Conservation (phyloP, 1,140 invertebrate species). For the Drosophila lacertosa region DNA sequence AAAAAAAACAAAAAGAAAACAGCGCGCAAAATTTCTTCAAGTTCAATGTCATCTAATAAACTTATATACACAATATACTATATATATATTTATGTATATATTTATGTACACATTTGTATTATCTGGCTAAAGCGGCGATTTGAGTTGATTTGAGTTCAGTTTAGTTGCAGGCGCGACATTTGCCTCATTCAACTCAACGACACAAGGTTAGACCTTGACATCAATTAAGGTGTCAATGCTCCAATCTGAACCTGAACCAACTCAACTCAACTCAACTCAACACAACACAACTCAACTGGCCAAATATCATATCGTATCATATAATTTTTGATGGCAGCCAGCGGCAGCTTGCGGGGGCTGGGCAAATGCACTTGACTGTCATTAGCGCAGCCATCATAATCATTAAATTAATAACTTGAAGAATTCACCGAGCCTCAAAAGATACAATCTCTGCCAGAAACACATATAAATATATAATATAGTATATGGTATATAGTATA, state of each 20-base stretch:
- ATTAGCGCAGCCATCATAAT: slow-evolving; percentile 77
- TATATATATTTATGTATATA: slow-evolving; percentile 5
- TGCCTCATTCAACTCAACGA: slow-evolving; percentile 34
- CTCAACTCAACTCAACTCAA: too few relatives aligned
- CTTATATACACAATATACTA: slow-evolving; percentile 14
- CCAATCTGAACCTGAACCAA: slow-evolving; percentile 10
- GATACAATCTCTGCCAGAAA: slow-evolving; percentile 15
- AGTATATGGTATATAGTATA: slow-evolving; percentile 1
- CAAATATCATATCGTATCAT: not conserved
- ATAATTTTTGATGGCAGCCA: not conserved
- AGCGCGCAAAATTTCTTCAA: slow-evolving; percentile 57
- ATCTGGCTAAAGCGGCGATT: slow-evolving; percentile 49
- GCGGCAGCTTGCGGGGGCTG: slow-evolving; percentile 1
- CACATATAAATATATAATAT: slow-evolving; percentile 3
- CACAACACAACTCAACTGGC: too few relatives aligned
- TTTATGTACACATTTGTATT: slow-evolving; percentile 23
- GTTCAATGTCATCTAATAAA: slow-evolving; percentile 76
- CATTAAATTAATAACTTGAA: slow-evolving; percentile 76
- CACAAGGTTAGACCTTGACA: slow-evolving; percentile 69
- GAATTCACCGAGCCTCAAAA: slow-evolving; percentile 32
- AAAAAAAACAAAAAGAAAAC: too few relatives aligned
- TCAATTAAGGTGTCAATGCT: slow-evolving; percentile 78
- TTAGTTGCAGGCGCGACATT: slow-evolving; percentile 36
- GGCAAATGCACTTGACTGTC: slow-evolving; percentile 73
- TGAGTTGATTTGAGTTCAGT: slow-evolving; percentile 44